Percentiles rank a stretch among this genome's conserved stretches.
phyloP scores from a whole-genome alignment of 1,140 invertebrate genomes.

The Lamellibrachia luymesi region DNA sequence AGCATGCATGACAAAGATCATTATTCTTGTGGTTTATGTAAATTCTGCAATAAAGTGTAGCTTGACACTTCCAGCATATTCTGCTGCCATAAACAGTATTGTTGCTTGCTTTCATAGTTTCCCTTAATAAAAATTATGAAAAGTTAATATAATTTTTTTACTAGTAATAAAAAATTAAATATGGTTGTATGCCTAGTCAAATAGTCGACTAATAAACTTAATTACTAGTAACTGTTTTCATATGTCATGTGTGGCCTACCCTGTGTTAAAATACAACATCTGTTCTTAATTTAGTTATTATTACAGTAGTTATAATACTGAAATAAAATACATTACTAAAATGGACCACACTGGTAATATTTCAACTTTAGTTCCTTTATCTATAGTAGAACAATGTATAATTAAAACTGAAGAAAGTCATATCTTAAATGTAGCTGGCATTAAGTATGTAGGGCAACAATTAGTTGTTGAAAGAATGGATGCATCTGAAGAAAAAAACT shows the following conservation, averaged over 20 bases:
- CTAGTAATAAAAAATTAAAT: too few relatives aligned
- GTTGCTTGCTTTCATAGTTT: background rate
- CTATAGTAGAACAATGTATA: background rate
- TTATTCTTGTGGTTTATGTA: background rate
- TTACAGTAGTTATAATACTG: too few relatives aligned
- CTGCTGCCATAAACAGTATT: background rate
- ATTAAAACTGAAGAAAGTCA: conserved; percentile 24
- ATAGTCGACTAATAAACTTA: too few relatives aligned
- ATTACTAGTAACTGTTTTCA: too few relatives aligned
- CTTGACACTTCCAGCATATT: background rate
- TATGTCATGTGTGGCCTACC: too few relatives aligned
- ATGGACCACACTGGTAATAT: too few relatives aligned
- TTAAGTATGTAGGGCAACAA: background rate
- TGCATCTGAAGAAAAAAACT: background rate
- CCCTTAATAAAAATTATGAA: background rate
- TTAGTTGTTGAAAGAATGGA: background rate
- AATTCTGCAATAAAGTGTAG: background rate
- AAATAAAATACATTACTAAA: too few relatives aligned
- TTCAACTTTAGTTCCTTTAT: background rate
- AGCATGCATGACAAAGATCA: too few relatives aligned
- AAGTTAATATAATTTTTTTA: background rate
- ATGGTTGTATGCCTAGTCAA: too few relatives aligned
- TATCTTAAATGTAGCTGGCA: background rate
- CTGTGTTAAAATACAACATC: too few relatives aligned
- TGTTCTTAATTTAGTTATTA: too few relatives aligned